A percentile compares a stretch with the other conserved stretches of the same genome.
These are phyloP conservation scores for Bombus polaris DNA, from an alignment of 1,140 invertebrate genomes.

Conservation along the genomic window DNA sequence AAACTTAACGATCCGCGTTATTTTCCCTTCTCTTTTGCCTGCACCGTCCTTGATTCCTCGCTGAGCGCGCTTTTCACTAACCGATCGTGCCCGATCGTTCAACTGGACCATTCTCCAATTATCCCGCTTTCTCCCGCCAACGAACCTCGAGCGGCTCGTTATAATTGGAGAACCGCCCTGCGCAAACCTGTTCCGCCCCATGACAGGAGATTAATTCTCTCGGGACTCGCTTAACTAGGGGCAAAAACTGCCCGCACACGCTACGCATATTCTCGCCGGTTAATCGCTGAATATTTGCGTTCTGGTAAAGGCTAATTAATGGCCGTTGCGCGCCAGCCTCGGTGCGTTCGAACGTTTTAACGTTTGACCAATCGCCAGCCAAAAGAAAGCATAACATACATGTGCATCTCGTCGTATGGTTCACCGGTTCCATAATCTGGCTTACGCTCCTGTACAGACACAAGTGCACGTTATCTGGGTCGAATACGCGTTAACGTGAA, in stretches of 20 bases:
- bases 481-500: constrained; percentile 35
- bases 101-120: constrained; percentile 21
- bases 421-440: not conserved
- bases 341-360: not conserved
- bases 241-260: not conserved
- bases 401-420: not conserved
- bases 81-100: constrained; percentile 8
- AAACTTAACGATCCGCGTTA: not conserved
- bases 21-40: not conserved
- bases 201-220: not conserved
- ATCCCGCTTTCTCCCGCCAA: not conserved
- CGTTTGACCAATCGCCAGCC: not conserved
- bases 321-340: not conserved
- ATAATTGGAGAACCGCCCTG: constrained; percentile 5
- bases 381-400: not conserved
- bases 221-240: not conserved
- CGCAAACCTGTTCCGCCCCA: not conserved
- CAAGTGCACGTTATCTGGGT: not conserved
- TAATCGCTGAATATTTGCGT: constrained; percentile 10
- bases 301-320: constrained; percentile 18
- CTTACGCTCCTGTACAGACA: too few relatives aligned
- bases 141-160: not conserved
- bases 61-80: not conserved
- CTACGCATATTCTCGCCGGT: not conserved
- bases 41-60: not conserved